These are phyloP conservation scores for Rhynchonycteris naso DNA, from an alignment of 2,797 vertebrate species.

Conservation along the genomic window DNA sequence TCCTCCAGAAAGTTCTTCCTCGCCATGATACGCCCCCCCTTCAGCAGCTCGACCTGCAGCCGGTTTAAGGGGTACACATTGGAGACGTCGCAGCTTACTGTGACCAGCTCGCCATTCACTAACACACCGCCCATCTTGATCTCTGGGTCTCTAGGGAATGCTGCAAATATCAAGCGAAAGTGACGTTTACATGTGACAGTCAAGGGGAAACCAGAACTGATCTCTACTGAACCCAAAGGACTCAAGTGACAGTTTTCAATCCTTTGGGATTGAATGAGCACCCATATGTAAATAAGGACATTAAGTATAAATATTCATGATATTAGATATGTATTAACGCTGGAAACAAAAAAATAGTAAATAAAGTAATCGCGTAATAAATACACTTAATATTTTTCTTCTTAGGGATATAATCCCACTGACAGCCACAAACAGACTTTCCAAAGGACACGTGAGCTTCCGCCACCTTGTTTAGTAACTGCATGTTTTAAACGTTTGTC, in stretches of 20 bases:
- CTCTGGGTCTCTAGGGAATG: constrained; percentile 89
- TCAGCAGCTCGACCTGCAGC: constrained; percentile 87
- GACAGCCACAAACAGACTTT: not conserved
- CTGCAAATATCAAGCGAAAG: constrained; percentile 83
- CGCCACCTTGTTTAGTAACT: not conserved
- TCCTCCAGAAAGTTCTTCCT: constrained; percentile 56
- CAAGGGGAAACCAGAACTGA: not conserved
- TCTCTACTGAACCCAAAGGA: not conserved
- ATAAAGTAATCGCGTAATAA: not conserved
- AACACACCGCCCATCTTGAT: constrained; percentile 82
- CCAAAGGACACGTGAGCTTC: not conserved
- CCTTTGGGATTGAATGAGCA: not conserved
- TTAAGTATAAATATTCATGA: not conserved
- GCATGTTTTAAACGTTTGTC: not conserved
- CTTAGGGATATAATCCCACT: not conserved
- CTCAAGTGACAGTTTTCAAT: not conserved
- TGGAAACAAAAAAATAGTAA: not conserved
- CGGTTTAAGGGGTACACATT: constrained; percentile 85
- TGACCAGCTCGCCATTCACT: constrained; percentile 77
- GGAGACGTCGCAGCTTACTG: constrained; percentile 86
- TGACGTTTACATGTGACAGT: not conserved
- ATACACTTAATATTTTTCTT: not conserved
- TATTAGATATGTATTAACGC: not conserved
- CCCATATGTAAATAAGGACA: not conserved
- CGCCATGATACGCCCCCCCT: constrained; percentile 69